A percentile compares a stretch with the other conserved stretches of the same genome.
Conservation (phyloP, 2,797 vertebrate species). For the Remorina albescens region DNA sequence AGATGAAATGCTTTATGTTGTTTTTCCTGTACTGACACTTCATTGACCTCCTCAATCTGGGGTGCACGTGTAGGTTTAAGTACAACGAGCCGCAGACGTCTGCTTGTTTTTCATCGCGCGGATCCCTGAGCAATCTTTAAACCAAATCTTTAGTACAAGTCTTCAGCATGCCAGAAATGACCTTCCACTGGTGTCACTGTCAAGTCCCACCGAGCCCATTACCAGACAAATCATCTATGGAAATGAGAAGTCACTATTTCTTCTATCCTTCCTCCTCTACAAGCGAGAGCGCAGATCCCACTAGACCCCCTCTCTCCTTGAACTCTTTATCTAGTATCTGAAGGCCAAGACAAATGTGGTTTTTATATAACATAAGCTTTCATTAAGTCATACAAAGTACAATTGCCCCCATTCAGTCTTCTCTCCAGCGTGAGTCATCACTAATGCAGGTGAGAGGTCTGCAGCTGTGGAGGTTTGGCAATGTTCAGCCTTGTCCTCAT, state of each 20-base stretch:
- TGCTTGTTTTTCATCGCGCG: neutral
- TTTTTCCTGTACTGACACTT: conserved; percentile 39
- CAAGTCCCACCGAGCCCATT: conserved; percentile 56
- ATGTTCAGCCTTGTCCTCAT: conserved; percentile 5
- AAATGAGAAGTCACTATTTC: conserved; percentile 61
- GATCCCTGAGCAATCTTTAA: conserved; percentile 40
- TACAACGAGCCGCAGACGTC: conserved; percentile 25
- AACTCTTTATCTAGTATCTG: conserved; percentile 57
- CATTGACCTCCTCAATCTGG: conserved; percentile 38
- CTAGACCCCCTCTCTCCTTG: conserved; percentile 58
- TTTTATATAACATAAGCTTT: conserved; percentile 24
- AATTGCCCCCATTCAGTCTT: conserved; percentile 29
- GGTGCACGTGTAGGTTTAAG: neutral
- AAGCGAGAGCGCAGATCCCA: conserved; percentile 47
- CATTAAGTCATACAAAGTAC: conserved; percentile 37
- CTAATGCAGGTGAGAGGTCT: conserved; percentile 25
- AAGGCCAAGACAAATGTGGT: conserved; percentile 41
- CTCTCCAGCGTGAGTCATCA: conserved; percentile 8
- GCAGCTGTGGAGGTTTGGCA: conserved; percentile 19
- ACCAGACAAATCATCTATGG: conserved; percentile 62
- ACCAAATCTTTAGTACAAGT: conserved; percentile 29
- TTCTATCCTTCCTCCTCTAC: conserved; percentile 25
- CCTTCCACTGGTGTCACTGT: conserved; percentile 49
- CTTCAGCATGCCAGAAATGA: conserved; percentile 35
- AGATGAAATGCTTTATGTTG: conserved; percentile 46